A percentile compares a stretch with the other conserved stretches of the same genome.
Conservation (phyloP, 2,113 vertebrate genomes). For the Choloepus hoffmanni region DNA sequence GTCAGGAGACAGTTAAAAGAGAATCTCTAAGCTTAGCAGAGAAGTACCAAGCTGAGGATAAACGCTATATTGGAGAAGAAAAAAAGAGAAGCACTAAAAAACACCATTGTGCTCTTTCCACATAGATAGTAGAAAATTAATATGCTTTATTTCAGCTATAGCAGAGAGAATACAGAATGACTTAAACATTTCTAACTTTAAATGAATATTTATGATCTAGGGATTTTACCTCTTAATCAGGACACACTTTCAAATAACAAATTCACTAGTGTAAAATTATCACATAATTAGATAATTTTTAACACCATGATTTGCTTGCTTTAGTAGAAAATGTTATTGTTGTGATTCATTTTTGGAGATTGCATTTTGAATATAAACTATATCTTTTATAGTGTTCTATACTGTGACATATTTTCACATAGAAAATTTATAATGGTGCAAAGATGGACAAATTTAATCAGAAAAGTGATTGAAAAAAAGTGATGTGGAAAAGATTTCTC, state of each 20-base stretch:
- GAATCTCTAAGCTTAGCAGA: slow-evolving; percentile 30
- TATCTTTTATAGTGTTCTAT: slow-evolving; percentile 45
- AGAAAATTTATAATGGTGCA: slow-evolving; percentile 47
- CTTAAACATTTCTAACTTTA: slow-evolving; percentile 11
- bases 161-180: neutral
- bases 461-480: slow-evolving; percentile 63
- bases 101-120: neutral
- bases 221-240: slow-evolving; percentile 36
- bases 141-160: neutral
- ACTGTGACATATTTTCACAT: slow-evolving; percentile 34
- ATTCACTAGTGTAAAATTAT: neutral
- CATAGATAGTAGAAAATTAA: neutral
- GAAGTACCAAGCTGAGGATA: slow-evolving; percentile 67
- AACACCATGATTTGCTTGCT: neutral
- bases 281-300: neutral
- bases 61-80: slow-evolving; percentile 68
- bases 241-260: slow-evolving; percentile 9
- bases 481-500: slow-evolving; percentile 47
- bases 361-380: slow-evolving; percentile 54
- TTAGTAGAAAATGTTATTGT: slow-evolving; percentile 57
- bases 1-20: slow-evolving; percentile 68
- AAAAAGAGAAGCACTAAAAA: slow-evolving; percentile 32
- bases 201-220: slow-evolving; percentile 32
- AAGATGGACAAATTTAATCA: slow-evolving; percentile 57
- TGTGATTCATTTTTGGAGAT: neutral